Evolutionary conservation across 2,888 invertebrate species (phyloP).

Genomic region (Ophraella communa): DNA sequence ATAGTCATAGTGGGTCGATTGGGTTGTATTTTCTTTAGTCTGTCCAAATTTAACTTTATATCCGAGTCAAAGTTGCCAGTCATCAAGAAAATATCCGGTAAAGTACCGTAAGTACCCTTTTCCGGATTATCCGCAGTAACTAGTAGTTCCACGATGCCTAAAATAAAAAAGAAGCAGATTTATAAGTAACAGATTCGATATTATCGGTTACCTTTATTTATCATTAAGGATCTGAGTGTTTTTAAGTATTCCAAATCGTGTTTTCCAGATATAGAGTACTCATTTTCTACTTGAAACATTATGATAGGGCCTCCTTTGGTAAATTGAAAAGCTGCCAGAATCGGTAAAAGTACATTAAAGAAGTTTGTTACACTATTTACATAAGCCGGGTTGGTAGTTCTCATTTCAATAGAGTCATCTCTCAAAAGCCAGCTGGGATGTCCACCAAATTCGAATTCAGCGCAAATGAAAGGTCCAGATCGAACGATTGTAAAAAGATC

Average conservation of each 20-base stretch:
- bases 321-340: constrained; percentile 63
- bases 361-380: constrained; percentile 63
- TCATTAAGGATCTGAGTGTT: constrained; percentile 55
- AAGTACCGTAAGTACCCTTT: constrained; percentile 44
- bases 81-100: constrained; percentile 57
- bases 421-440: constrained; percentile 52
- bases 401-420: constrained; percentile 50
- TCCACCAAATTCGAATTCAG: constrained; percentile 78
- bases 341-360: constrained; percentile 62
- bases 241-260: constrained; percentile 56
- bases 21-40: constrained; percentile 58
- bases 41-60: constrained; percentile 57
- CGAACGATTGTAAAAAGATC: constrained; percentile 81
- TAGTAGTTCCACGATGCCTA: constrained; percentile 59
- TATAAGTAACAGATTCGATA: too few relatives aligned
- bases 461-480: constrained; percentile 91
- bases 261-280: constrained; percentile 42
- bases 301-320: constrained; percentile 76
- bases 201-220: constrained; percentile 46
- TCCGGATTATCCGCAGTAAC: constrained; percentile 62
- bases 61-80: constrained; percentile 63
- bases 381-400: constrained; percentile 50
- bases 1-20: constrained; percentile 63
- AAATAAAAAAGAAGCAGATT: too few relatives aligned
- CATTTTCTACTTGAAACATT: constrained; percentile 77